Conservation (phyloP, 2,113 vertebrate species). For the Cardinalis cardinalis region DNA sequence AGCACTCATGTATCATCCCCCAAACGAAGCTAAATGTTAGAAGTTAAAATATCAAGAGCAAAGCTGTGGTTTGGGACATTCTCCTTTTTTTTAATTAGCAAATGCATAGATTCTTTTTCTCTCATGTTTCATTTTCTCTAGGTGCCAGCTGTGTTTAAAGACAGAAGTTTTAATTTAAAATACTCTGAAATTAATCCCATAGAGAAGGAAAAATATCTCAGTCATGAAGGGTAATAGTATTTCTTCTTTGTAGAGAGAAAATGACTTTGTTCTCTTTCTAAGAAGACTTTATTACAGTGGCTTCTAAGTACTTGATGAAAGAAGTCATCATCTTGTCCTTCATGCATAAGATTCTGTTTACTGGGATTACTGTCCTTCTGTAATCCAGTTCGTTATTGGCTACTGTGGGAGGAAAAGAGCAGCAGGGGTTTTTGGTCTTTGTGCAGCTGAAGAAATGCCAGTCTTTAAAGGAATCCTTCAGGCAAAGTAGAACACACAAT, state of each 20-base stretch:
- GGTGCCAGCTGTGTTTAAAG: slow-evolving; percentile 14
- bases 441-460: neutral
- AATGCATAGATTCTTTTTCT: neutral
- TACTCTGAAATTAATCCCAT: slow-evolving; percentile 38
- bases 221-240: slow-evolving; percentile 4
- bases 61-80: neutral
- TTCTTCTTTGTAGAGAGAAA: slow-evolving; percentile 8
- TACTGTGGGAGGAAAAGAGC: neutral
- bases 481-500: neutral
- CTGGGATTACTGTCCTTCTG: neutral
- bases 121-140: neutral
- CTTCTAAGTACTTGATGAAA: neutral
- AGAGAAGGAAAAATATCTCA: neutral
- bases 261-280: neutral
- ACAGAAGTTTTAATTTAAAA: slow-evolving; percentile 28
- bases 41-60: neutral
- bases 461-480: neutral
- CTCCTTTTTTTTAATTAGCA: neutral
- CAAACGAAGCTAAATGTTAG: neutral
- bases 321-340: slow-evolving; percentile 3
- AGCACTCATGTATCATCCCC: neutral
- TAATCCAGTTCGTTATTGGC: neutral
- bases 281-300: neutral
- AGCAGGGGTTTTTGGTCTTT: neutral
- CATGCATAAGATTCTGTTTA: neutral